phyloP scores from a whole-genome alignment of 1,140 invertebrate genomes.

The Ceratitis capitata region DNA sequence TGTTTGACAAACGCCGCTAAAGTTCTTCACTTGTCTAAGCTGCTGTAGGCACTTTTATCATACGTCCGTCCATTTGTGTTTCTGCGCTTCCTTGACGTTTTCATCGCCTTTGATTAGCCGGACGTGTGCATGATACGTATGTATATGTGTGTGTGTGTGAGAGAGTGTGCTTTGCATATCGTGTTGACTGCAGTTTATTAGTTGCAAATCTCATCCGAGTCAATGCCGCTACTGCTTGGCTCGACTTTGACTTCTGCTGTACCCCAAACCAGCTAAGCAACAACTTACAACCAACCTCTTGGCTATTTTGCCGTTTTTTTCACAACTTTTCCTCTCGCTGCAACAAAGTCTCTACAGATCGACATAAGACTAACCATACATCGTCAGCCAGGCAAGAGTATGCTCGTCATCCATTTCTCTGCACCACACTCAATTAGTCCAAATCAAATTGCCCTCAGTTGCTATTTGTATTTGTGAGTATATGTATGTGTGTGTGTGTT shows the following conservation, averaged over 20 bases:
- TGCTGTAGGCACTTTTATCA: slow-evolving; percentile 15
- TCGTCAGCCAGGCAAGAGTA: too few species aligned
- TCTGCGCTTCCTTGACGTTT: slow-evolving; percentile 35
- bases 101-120: slow-evolving; percentile 36
- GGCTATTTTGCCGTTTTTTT: background rate
- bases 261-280: too few species aligned
- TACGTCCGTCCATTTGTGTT: slow-evolving; percentile 13
- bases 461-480: background rate
- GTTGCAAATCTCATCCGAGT: slow-evolving; percentile 35
- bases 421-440: slow-evolving; percentile 32
- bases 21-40: background rate
- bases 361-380: background rate
- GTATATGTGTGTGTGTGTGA: background rate
- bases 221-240: slow-evolving; percentile 2
- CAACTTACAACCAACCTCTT: background rate
- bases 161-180: background rate
- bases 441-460: slow-evolving; percentile 17
- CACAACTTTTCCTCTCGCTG: background rate
- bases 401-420: background rate
- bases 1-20: background rate
- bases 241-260: background rate
- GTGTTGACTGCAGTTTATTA: slow-evolving; percentile 35
- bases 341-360: too few species aligned
- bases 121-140: background rate
- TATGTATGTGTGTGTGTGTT: background rate